phyloP scores from a whole-genome alignment of 2,113 vertebrate species.

The Daubentonia madagascariensis region DNA sequence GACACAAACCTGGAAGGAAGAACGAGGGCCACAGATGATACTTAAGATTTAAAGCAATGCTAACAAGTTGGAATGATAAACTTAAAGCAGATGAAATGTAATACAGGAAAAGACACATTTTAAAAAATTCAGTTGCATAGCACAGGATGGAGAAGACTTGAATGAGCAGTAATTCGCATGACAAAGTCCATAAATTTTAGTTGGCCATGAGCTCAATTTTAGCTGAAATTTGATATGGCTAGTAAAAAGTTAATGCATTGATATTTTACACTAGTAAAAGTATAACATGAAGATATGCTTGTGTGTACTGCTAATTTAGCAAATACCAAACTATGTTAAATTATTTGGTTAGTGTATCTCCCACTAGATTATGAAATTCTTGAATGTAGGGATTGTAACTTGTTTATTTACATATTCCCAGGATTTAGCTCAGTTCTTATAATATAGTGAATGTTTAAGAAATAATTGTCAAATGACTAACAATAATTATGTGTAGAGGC shows the following conservation, averaged over 20 bases:
- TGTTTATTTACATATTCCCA: slow-evolving; percentile 49
- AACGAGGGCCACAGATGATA: neutral
- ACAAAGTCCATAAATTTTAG: slow-evolving; percentile 9
- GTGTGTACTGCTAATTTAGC: neutral
- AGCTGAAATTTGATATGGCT: neutral
- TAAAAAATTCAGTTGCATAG: neutral
- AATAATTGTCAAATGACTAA: slow-evolving; percentile 17
- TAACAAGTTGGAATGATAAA: neutral
- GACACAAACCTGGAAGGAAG: neutral
- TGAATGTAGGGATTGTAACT: neutral
- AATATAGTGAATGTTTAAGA: neutral
- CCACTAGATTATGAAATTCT: slow-evolving; percentile 19
- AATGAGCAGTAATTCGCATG: neutral
- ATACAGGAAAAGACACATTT: neutral
- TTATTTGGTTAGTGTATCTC: slow-evolving; percentile 12
- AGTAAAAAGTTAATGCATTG: neutral
- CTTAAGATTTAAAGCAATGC: neutral
- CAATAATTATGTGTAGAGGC: neutral
- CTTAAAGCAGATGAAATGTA: neutral
- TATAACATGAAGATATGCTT: neutral
- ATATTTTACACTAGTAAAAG: neutral
- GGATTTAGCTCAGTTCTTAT: slow-evolving; percentile 19
- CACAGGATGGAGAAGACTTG: neutral
- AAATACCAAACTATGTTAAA: slow-evolving; percentile 37
- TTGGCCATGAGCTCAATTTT: neutral